Conservation (phyloP, 2,797 vertebrate species). For the Leptoclinus maculatus region DNA sequence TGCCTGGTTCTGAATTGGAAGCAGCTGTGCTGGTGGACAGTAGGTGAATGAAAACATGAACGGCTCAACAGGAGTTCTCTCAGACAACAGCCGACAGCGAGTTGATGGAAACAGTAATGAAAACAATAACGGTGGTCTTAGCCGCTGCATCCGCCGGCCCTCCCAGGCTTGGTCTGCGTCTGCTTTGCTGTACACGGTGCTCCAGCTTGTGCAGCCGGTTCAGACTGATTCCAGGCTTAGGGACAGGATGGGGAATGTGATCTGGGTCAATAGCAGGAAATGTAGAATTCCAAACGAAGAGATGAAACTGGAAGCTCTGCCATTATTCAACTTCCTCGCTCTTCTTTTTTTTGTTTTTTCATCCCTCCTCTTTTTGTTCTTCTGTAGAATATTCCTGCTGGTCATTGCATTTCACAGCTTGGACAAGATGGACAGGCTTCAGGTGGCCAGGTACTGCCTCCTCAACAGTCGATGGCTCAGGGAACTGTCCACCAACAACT, state of each 20-base stretch:
- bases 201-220: constrained; percentile 40
- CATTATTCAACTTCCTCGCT: constrained; percentile 33
- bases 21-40: constrained; percentile 49
- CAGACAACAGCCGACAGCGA: constrained; percentile 45
- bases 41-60: constrained; percentile 36
- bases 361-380: constrained; percentile 19
- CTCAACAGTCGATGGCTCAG: constrained; percentile 80
- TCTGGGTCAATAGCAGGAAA: constrained; percentile 68
- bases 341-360: constrained; percentile 2
- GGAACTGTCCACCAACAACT: constrained; percentile 81
- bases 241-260: constrained; percentile 59
- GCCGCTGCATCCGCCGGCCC: constrained; percentile 23
- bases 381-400: constrained; percentile 71
- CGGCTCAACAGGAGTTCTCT: constrained; percentile 48
- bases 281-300: constrained; percentile 52
- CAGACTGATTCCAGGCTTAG: constrained; percentile 36
- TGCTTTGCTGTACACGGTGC: constrained; percentile 7
- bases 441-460: constrained; percentile 73
- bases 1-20: constrained; percentile 44
- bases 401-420: constrained; percentile 79
- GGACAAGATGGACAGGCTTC: constrained; percentile 71
- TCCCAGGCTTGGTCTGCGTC: constrained; percentile 23
- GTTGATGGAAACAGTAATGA: constrained; percentile 54
- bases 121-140: constrained; percentile 54
- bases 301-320: constrained; percentile 43